Base-by-base conservation (phyloP, 2,888 invertebrate genomes). In the Tromatobia lineatoria region DNA sequence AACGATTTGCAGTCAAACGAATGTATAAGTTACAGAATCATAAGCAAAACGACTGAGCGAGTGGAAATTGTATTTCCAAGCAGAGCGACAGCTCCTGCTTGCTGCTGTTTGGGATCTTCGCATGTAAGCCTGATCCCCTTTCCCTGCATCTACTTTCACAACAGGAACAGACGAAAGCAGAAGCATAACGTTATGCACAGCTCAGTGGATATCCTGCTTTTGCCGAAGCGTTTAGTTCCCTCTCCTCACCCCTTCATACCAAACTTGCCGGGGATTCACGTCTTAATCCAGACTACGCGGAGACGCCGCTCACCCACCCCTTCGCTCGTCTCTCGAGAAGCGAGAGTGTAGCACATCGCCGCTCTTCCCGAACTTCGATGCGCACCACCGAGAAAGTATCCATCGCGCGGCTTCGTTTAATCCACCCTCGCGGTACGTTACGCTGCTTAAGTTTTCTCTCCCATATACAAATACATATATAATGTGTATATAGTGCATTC, bases 221-320 rank as follows among this genome's bases (percentile, higher is more conserved):
- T 8, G 25, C 20, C 13, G 25, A 67, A 67, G 47, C 34, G 67
- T 67, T 47, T 25, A 45, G 67, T 45, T 25, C n/a, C 42, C 11
- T 42, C 25, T 25, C 42, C 25, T 11, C 20, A 25, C 45, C 45
- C 38, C 38, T 67, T 67, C n/a, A 15, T 15, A 23, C 20, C 47
- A 76, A 83, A 83, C 83, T 83, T 83, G 71, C 25, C 42, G 45
- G 25, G 78, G 52, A 80, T 77, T 71, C 73, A 47, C 69, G 73
- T 77, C 80, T 80, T 83, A 83, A 83, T 83, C 83, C 83, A 80
- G 83, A 80, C 45, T 80, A 73, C 67, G 80, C 73, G 77, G 80
- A 18, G n/a, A 69, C 57, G 66, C 59, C 54, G n/a, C 42, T 4
- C 42, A 4, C 42, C 67, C 38, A 66, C 71, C 59, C 67, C 73